Evolutionary conservation across 2,113 vertebrate genomes (phyloP), one percentile per base, ranked within the genome.

Genomic region (Alethe castanea): DNA sequence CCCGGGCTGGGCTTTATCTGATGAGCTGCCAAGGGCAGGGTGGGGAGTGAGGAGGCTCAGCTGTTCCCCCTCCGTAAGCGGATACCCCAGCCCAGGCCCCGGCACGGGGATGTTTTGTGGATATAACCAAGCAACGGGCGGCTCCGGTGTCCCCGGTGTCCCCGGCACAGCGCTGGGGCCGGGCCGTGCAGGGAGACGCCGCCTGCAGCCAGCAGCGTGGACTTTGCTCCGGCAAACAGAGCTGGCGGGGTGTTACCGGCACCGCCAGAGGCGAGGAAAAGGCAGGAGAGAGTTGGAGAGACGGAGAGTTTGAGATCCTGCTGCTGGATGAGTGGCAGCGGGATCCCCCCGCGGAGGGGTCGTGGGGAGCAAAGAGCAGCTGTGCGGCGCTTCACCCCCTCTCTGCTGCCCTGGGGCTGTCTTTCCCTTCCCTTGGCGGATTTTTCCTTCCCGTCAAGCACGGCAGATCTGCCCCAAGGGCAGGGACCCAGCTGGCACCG

Each of bases 1-100:
- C 66, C 67, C 47, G 48, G 48, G 40, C 42, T 5, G 56, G 84
- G 88, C 8, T 91, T 85, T 88, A 16, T 94, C 67, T 86, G 96
- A 84, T 69, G 96, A 86, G n/a, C 86, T 92, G 95, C 96, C 93
- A 97, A 97, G 83, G 71, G 94, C 95, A 92, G 97, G 94, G 89
- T 94, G 93, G 77, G 92, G 96, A 95, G 24, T 87, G 96, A 96
- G 83, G 64, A 48, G n/a, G 38, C 79, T 94, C 96, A 72, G 92
- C 92, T 67, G 96, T 95, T 97, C 90, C 66, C 84, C 5, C 94
- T 88, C 90, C 8, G 92, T 82, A 86, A 96, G 69, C 8, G 66
- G 86, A 94, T 92, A 56, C 92, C 86, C 90, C 35, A 3, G 89
- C 24, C 66, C 60, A 17, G 73, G 62, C 72, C 91, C 71, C 45